These are phyloP conservation scores for Gadopsis bispinosus DNA, from an alignment of 2,797 vertebrate genomes.

Conservation along the genomic window DNA sequence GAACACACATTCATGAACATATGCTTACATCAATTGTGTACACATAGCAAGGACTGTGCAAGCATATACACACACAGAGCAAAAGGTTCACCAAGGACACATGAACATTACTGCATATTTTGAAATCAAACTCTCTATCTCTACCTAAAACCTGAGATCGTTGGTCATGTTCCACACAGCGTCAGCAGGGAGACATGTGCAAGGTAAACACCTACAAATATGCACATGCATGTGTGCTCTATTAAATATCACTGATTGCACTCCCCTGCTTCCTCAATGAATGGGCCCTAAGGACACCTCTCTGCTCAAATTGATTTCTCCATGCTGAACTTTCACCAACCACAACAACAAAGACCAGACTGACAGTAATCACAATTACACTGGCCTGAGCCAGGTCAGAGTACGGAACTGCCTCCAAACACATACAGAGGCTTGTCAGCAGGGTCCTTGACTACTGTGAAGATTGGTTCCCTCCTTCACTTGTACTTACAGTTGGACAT, in stretches of 20 bases:
- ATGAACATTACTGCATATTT: conserved; percentile 6
- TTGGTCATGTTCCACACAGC: conserved; percentile 43
- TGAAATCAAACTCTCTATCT: conserved; percentile 40
- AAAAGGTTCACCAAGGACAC: conserved; percentile 28
- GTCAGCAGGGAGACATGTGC: conserved; percentile 25
- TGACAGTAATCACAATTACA: conserved; percentile 64
- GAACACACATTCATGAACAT: conserved; percentile 26
- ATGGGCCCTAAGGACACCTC: conserved; percentile 38
- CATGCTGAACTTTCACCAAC: conserved; percentile 39
- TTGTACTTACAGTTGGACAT: conserved; percentile 27
- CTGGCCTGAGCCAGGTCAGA: conserved; percentile 15
- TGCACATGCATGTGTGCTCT: conserved; percentile 49
- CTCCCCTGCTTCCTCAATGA: conserved; percentile 27
- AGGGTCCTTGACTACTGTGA: conserved; percentile 16
- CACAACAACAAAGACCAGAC: conserved; percentile 34
- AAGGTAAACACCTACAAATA: conserved; percentile 57
- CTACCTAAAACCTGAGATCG: conserved; percentile 49
- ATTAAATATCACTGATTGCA: conserved; percentile 58
- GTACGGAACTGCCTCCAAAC: conserved; percentile 11
- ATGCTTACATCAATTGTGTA: conserved; percentile 11
- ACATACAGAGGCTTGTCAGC: conserved; percentile 27
- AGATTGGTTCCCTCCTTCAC: conserved; percentile 17
- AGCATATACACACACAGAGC: conserved; percentile 11
- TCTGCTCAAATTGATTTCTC: conserved; percentile 25
- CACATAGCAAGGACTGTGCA: conserved; percentile 22